Base-by-base conservation (phyloP, 2,113 vertebrate species). In the Nesogale talazaci region DNA sequence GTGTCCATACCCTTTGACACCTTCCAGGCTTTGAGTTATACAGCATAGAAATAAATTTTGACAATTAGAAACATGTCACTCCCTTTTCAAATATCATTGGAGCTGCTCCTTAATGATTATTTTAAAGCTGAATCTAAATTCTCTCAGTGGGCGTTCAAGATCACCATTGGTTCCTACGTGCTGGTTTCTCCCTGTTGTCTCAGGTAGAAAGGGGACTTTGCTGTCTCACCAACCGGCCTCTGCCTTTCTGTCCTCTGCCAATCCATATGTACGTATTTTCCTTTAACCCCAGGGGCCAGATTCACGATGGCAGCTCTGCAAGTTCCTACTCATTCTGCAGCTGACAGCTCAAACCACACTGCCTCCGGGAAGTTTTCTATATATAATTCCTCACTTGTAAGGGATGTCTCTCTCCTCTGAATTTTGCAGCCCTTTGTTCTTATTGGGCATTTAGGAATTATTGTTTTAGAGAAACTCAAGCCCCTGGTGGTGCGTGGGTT, bases 1-100 rank as follows among this genome's bases (percentile, higher is more conserved):
- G 75, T 56, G 3, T 86, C 38, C 80, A 77, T 83, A 77, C 20
- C 1, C 31, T 92, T 59, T 75, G 79, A 56, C 42, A n/a, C 36
- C 40, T 89, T 84, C 81, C 75, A 89, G 86, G 81, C 75, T 69
- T 82, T 92, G 87, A 91, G 34, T 78, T 69, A 63, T 89, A 67
- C 83, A 3, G 59, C 59, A 61, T 61, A 23, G 59, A 61, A 23
- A 61, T 52, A 52, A 84, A 77, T 74, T 93, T 76, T 80, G 76
- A 84, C 72, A 59, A 83, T 69, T 80, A 56, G 93, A 96, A 90
- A 59, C 36, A 74, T 63, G 1, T 76, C 52, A 80, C 15, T 80
- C 23, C 82, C 23, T 56, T 94, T 91, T 76, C 59, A 85, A 59
- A 90, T 94, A 76, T 83, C 22, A 11, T 6, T 78, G 38, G 38